A percentile compares a stretch with the other conserved stretches of the same genome.
Conservation (phyloP, 2,888 invertebrate genomes). For the Frankliniella intonsa region DNA sequence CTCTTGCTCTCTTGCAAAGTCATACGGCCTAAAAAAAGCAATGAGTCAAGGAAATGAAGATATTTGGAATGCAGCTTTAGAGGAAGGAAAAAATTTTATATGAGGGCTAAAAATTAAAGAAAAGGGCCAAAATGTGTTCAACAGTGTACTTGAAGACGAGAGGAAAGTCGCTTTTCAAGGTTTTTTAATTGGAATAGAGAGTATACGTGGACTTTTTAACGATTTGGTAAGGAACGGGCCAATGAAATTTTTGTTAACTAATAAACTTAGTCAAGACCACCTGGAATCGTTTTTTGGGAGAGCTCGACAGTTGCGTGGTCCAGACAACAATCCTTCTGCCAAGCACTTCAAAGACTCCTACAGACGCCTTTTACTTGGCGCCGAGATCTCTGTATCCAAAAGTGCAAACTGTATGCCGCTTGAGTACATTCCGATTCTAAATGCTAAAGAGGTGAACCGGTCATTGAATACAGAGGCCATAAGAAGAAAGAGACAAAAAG, state of each 20-base stretch:
- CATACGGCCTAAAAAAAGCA: constrained; percentile 30
- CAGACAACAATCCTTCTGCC: constrained; percentile 35
- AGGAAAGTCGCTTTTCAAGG: constrained; percentile 31
- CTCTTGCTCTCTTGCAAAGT: constrained; percentile 30
- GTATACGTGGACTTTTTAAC: neutral
- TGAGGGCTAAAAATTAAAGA: neutral
- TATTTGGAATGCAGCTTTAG: neutral
- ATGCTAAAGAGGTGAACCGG: neutral
- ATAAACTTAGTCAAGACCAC: constrained; percentile 35
- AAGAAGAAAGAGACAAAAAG: too few relatives aligned
- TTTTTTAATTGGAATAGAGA: constrained; percentile 28
- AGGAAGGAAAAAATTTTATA: constrained; percentile 29
- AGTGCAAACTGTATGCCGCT: neutral
- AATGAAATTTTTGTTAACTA: constrained; percentile 31
- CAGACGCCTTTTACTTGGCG: neutral
- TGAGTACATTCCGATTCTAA: neutral
- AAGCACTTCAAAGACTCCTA: constrained; percentile 28
- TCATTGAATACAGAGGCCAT: neutral
- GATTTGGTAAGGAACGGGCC: neutral
- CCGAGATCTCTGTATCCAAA: neutral
- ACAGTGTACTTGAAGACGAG: neutral
- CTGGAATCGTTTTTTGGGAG: constrained; percentile 34
- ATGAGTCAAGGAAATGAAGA: constrained; percentile 27
- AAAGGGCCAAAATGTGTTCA: neutral
- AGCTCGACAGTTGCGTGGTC: constrained; percentile 34